Percentiles rank a stretch among this genome's conserved stretches.
These are phyloP conservation scores for Valencia hispanica DNA, from an alignment of 2,797 vertebrate genomes.

Conservation along the genomic window DNA sequence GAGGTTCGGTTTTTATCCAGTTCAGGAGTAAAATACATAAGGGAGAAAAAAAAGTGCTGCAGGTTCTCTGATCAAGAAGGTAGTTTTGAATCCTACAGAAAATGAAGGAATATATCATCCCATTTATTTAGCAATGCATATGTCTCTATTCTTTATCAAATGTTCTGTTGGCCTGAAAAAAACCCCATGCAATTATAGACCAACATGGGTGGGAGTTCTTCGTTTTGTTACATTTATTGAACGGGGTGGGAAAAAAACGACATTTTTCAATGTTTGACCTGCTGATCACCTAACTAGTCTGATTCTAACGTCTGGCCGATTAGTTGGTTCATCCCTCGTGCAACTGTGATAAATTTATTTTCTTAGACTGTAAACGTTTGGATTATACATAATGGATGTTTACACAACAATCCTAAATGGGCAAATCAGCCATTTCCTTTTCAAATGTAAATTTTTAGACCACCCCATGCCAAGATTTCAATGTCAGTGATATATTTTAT, in stretches of 20 bases:
- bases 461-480: not conserved
- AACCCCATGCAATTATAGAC: not conserved
- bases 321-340: not conserved
- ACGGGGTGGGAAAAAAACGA: not conserved
- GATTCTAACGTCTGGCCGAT: not conserved
- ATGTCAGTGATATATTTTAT: not conserved
- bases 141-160: not conserved
- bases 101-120: not conserved
- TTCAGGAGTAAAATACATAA: not conserved
- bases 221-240: not conserved
- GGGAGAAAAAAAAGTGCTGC: not conserved
- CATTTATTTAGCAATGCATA: not conserved
- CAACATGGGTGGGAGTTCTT: not conserved
- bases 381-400: not conserved
- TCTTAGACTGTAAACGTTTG: not conserved
- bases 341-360: not conserved
- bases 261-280: not conserved
- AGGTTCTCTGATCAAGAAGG: not conserved
- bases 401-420: not conserved
- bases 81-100: not conserved
- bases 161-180: not conserved
- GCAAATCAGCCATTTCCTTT: not conserved
- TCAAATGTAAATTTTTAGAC: not conserved
- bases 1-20: not conserved
- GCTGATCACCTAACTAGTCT: not conserved